A percentile compares a stretch with the other conserved stretches of the same genome.
phyloP scores from a whole-genome alignment of 92 coral and sea anemone species.

The Phenganax stokvisi region DNA sequence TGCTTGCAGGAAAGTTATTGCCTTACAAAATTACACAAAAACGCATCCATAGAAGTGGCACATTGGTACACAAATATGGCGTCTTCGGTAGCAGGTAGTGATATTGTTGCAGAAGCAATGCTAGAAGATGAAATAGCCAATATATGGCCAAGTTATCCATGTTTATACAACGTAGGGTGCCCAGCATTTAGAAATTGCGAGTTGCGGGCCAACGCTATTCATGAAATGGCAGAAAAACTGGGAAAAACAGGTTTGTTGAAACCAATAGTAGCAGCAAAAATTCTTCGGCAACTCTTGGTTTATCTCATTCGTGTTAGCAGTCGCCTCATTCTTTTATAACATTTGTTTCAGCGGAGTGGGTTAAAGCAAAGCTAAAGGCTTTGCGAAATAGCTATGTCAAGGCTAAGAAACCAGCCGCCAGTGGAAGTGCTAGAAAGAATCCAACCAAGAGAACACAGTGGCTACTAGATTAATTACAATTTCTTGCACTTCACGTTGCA shows the following conservation, averaged over 20 bases:
- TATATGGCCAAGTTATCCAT: constrained; percentile 40
- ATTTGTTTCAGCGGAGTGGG: no score
- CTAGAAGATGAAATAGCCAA: constrained; percentile 43
- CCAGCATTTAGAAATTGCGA: constrained; percentile 42
- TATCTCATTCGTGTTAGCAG: no score
- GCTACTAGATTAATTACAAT: no score
- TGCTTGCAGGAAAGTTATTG: not conserved
- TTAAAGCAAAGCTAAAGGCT: no score
- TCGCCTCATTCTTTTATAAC: no score
- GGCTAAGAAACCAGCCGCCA: no score
- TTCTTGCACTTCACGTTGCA: no score
- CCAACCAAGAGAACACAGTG: no score
- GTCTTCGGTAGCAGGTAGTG: not conserved
- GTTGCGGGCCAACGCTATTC: constrained; percentile 24
- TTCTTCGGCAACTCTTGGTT: not conserved
- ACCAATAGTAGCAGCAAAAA: not conserved
- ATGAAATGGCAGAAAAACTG: constrained; percentile 46
- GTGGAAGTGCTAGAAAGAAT: no score
- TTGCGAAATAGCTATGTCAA: no score
- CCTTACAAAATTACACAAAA: not conserved
- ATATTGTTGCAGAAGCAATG: constrained; percentile 6
- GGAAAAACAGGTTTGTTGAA: constrained; percentile 3
- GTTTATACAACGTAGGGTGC: constrained; percentile 40
- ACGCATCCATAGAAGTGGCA: no score
- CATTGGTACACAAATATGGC: not conserved